Evolutionary conservation across 2,888 invertebrate genomes (phyloP).

Genomic region (Polydrusus pterygomalis): DNA sequence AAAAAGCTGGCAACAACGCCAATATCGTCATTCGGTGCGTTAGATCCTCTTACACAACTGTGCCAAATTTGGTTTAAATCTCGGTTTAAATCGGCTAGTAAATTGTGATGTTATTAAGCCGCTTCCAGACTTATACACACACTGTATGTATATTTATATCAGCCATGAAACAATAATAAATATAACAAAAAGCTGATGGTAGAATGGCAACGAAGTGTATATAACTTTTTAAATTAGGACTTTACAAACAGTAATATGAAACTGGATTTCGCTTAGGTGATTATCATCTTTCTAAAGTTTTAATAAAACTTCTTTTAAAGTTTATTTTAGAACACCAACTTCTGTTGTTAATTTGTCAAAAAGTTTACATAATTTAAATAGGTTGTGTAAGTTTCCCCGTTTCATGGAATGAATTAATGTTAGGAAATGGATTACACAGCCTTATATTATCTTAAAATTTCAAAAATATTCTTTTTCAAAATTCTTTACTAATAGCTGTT

Average conservation of each 20-base stretch:
- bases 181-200: not conserved
- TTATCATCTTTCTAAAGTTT: slow-evolving; percentile 46
- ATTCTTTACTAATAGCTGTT: too few relatives aligned
- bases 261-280: slow-evolving; percentile 42
- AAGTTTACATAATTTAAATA: slow-evolving; percentile 40
- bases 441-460: too few relatives aligned
- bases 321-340: slow-evolving; percentile 41
- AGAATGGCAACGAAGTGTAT: slow-evolving; percentile 29
- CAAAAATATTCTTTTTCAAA: too few relatives aligned
- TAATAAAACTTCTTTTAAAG: slow-evolving; percentile 44
- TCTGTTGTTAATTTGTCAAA: slow-evolving; percentile 48
- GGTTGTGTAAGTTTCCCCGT: slow-evolving; percentile 3
- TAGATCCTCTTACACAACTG: too few relatives aligned
- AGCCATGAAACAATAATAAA: slow-evolving; percentile 18
- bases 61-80: too few relatives aligned
- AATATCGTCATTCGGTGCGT: too few relatives aligned
- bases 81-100: too few relatives aligned
- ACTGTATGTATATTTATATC: not conserved
- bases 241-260: slow-evolving; percentile 26
- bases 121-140: too few relatives aligned
- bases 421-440: too few relatives aligned
- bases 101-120: too few relatives aligned
- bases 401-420: too few relatives aligned
- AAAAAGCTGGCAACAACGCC: too few relatives aligned
- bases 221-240: slow-evolving; percentile 37